A percentile compares a stretch with the other conserved stretches of the same genome.
Conservation (phyloP, 2,113 vertebrate genomes). For the Toxostoma redivivum region DNA sequence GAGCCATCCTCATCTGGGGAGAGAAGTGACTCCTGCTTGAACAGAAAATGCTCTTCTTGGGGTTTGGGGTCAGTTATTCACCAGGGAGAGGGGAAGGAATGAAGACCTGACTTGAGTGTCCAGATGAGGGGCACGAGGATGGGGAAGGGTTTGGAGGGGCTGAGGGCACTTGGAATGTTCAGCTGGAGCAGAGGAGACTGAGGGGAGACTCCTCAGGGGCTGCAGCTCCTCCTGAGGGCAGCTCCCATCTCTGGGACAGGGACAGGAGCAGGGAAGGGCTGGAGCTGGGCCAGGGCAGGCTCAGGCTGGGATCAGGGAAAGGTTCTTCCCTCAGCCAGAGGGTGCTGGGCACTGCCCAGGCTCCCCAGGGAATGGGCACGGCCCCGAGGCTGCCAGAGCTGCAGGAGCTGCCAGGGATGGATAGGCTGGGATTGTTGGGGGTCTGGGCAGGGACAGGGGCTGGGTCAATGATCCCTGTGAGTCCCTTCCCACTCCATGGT, state of each 20-base stretch:
- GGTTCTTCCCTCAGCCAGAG: not conserved
- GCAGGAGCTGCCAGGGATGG: not conserved
- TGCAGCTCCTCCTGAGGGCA: not conserved
- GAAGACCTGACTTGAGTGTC: not conserved
- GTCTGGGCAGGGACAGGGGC: not conserved
- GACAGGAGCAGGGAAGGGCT: rapidly evolving
- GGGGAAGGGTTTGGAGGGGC: not conserved
- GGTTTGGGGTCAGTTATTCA: not conserved
- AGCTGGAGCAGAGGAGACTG: not conserved
- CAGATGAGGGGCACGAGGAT: rapidly evolving
- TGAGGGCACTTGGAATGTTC: not conserved
- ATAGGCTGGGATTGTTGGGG: not conserved
- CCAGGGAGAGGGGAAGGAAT: not conserved
- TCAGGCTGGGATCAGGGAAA: not conserved
- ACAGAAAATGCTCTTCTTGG: not conserved
- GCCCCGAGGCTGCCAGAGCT: not conserved
- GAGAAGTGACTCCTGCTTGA: not conserved
- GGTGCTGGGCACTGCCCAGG: not conserved
- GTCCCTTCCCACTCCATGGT: not conserved
- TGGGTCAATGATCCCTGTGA: rapidly evolving
- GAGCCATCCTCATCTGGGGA: not conserved
- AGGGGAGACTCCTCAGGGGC: not conserved
- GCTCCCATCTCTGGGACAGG: not conserved
- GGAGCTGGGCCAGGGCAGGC: not conserved
- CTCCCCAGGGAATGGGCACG: not conserved